Conservation (phyloP, 2,113 vertebrate genomes). For the Hyperopisus bebe region DNA sequence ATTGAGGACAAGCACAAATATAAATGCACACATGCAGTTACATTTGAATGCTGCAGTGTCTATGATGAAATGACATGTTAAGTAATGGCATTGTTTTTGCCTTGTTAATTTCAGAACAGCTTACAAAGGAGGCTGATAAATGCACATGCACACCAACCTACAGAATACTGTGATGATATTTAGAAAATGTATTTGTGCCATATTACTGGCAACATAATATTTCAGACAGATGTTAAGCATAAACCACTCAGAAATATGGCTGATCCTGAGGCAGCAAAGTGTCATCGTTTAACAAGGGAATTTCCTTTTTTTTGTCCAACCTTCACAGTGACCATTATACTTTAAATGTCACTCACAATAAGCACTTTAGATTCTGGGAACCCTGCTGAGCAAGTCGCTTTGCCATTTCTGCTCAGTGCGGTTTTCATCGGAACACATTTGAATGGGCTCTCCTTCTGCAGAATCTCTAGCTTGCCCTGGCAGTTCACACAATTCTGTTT, state of each 20-base stretch:
- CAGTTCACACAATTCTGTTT: background rate
- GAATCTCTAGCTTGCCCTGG: background rate
- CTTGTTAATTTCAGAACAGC: background rate
- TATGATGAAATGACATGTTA: background rate
- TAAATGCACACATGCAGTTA: background rate
- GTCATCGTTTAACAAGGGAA: background rate
- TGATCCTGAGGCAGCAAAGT: background rate
- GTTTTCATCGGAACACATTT: background rate
- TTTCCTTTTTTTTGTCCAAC: background rate
- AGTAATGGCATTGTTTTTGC: background rate
- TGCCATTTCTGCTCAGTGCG: background rate
- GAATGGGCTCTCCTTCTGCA: background rate
- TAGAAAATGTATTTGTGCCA: background rate
- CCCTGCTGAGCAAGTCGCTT: background rate
- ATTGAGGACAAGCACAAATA: background rate
- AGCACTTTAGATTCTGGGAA: background rate
- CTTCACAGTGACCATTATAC: background rate
- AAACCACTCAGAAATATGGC: background rate
- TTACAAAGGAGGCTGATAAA: background rate
- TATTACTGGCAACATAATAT: background rate
- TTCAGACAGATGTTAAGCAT: background rate
- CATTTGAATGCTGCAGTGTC: background rate
- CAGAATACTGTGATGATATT: background rate
- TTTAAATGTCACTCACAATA: constrained; percentile 7
- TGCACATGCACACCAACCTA: background rate